Percentiles rank a stretch among this genome's conserved stretches.
phyloP scores from a whole-genome alignment of 1,140 invertebrate genomes.

The Drosophila ficusphila region DNA sequence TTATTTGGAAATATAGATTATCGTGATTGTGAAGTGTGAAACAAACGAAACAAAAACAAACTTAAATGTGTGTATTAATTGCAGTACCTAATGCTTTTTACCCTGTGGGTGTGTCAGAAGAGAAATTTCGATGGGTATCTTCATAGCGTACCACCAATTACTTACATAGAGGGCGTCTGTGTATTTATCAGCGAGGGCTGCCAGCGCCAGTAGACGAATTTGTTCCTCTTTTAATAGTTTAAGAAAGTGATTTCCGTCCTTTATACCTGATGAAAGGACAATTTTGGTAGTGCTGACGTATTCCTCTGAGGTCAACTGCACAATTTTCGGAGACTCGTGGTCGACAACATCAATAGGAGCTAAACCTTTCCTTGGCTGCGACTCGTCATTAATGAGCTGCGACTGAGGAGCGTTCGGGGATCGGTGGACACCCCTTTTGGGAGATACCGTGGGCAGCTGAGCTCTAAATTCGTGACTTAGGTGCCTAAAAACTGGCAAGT shows the following conservation, averaged over 20 bases:
- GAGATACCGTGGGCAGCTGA: constrained; percentile 90
- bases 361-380: not conserved
- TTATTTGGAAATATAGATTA: too few relatives aligned
- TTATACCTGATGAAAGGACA: not conserved
- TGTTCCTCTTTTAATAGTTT: constrained; percentile 90
- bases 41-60: too few relatives aligned
- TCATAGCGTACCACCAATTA: too few relatives aligned
- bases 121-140: too few relatives aligned
- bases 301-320: constrained; percentile 27
- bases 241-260: constrained; percentile 91
- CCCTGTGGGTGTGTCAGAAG: too few relatives aligned
- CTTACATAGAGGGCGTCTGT: constrained; percentile 86
- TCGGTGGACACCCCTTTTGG: constrained; percentile 84
- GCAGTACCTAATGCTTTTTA: too few relatives aligned
- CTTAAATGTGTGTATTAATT: too few relatives aligned
- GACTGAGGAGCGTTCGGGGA: constrained; percentile 64
- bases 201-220: constrained; percentile 88
- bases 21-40: too few relatives aligned
- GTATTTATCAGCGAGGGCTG: constrained; percentile 88
- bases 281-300: constrained; percentile 27
- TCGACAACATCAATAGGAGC: constrained; percentile 51
- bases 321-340: constrained; percentile 29
- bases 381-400: not conserved
- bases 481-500: constrained; percentile 91
- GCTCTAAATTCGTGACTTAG: constrained; percentile 93